Evolutionary conservation across 2,888 invertebrate species (phyloP), one percentile per base, ranked within the genome.

Genomic region (Drosophila seclusa): DNA sequence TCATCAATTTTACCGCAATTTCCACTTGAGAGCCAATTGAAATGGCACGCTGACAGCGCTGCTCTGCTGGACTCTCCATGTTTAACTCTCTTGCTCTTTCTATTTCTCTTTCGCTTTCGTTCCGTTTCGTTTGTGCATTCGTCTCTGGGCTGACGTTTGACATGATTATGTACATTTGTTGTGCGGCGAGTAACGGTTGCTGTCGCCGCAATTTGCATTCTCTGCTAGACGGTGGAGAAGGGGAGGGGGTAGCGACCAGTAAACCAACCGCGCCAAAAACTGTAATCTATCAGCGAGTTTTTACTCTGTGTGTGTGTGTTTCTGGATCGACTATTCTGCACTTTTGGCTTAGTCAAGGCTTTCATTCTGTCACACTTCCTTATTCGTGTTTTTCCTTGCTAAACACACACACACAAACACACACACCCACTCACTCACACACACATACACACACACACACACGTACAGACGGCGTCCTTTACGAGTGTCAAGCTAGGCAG

Each of bases 151-250:
- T 86, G 90, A 88, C 85, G 86, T 88, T 88, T 86, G 90, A 86
- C 85, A 88, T 86, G 90, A 86, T 86, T 86, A 86, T 88, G 87
- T 87, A 85, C 83, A 87, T 85, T 85, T 85, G 84, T 85, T 79
- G 67, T 80, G 72, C 72, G 72, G 60, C 61, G 66, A 66, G 62
- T 54, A 62, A 40, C 54, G 68, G 67, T 52, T 63, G 49, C 54
- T 53, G 67, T 80, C 69, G 80, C 62, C 76, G 71, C 79, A 81
- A 87, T 84, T 84, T 87, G 78, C 83, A 84, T 84, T 75, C 62
- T 63, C 68, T 31, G 53, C 27, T 16, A 16, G 61, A 55, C 48
- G 45, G 21, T 16, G 18, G 21, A 4, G 2, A 4, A 7, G 21
- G 16, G 8, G 13, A 2, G 45, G 24, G 16, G 4, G 45, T 16